phyloP scores from a whole-genome alignment of 2,888 invertebrate genomes.

The Itoplectis maculator region DNA sequence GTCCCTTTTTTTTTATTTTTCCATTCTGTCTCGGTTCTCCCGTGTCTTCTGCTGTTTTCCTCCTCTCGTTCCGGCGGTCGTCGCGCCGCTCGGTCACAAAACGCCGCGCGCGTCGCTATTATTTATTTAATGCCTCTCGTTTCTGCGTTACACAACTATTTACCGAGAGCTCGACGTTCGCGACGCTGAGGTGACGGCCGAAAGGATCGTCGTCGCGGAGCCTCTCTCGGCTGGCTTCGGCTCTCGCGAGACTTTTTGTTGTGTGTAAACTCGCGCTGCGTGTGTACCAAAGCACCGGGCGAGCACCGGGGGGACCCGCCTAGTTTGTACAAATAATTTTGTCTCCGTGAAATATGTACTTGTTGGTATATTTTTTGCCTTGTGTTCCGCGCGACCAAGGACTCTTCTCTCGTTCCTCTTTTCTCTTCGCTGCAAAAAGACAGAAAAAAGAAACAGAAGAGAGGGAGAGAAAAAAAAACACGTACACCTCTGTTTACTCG shows the following conservation, averaged over 20 bases:
- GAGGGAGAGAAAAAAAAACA: conserved; percentile 22
- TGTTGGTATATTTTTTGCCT: conserved; percentile 45
- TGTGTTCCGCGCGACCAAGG: conserved; percentile 54
- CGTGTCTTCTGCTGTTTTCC: conserved; percentile 28
- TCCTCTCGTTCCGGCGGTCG: conserved; percentile 4
- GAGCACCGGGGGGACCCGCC: conserved; percentile 74
- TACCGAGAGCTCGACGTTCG: conserved; percentile 73
- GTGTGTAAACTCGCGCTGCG: conserved; percentile 62
- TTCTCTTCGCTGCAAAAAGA: conserved; percentile 15
- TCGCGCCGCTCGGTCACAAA: conserved; percentile 61
- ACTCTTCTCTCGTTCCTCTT: conserved; percentile 40
- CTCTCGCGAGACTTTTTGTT: conserved; percentile 67
- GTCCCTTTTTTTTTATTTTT: conserved; percentile 40
- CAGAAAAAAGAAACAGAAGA: conserved; percentile 4
- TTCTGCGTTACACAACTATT: conserved; percentile 80
- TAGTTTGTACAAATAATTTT: conserved; percentile 81
- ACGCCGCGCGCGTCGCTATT: conserved; percentile 75
- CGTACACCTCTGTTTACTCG: conserved; percentile 52
- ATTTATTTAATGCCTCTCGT: conserved; percentile 81
- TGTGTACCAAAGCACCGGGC: conserved; percentile 73
- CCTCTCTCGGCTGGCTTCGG: conserved; percentile 15
- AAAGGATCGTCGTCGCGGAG: conserved; percentile 46
- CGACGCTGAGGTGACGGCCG: conserved; percentile 64
- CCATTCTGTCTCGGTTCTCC: conserved; percentile 38
- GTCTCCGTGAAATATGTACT: conserved; percentile 56